Evolutionary conservation across 2,888 invertebrate species (phyloP), one percentile per base, ranked within the genome.

Genomic region (Drosophila demipolita): DNA sequence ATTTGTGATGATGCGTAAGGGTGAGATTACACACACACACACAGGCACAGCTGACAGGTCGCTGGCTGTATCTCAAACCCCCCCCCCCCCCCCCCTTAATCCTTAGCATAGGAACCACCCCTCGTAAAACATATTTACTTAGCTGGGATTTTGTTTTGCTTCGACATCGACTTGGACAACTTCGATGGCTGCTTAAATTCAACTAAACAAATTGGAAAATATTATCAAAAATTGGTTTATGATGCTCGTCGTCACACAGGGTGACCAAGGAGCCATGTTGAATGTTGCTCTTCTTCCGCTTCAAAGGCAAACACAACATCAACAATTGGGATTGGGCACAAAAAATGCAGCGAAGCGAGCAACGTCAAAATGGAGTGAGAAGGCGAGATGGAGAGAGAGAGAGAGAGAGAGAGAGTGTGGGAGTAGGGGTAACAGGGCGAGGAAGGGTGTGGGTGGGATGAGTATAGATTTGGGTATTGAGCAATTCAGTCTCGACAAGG

Each of bases 161-260:
- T 42, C 45, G 45, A 45, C 45, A 15, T 20, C 42, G 12, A 20
- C 38, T 17, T 40, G 17, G n/a, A 40, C 58, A 29, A 52, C 68
- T 63, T 57, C 55, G 55, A 55, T 65, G 77, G 78, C 77, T 70
- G 74, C 80, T 83, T 80, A 82, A 83, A 82, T 82, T 78, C 87
- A 78, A 74, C 89, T 84, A 87, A 87, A 87, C 87, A 87, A 87
- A 88, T 87, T 87, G 89, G 76, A 78, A 83, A 85, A 87, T 88
- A 84, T 88, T 79, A 69, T 72, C 23, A 76, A 83, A 87, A 87
- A 87, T 87, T 87, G 87, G 87, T 89, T 87, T 87, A 87, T 87
- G 89, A 87, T 87, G 82, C 72, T 73, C 71, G 81, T 38, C 36
- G 8, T 9, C 29, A 29, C 11, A n/a, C 82, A 20, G 53, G 33